Base-by-base conservation (phyloP, 2,113 vertebrate species). In the Hystrix brachyura region DNA sequence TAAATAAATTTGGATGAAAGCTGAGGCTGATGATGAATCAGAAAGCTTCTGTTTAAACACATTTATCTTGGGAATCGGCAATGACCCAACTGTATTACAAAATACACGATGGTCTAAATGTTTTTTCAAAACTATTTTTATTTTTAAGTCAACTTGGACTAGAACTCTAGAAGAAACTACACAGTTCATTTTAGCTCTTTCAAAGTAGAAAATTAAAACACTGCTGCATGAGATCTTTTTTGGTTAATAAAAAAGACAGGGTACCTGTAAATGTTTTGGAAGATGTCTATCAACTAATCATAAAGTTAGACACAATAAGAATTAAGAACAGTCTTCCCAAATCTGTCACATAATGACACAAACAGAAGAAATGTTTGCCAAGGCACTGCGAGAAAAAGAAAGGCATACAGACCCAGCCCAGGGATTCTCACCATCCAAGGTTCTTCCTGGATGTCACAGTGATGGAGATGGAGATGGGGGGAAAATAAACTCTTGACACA, bases 21-120 rank as follows among this genome's bases (percentile, higher is more conserved):
- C 91, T 97, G 82, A 94, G 97, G 94, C 51, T 96, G 43, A 85
- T 88, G 97, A 97, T 97, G 96, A 95, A 97, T 94, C 62, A 85
- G 98, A 97, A 69, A 94, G 79, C 89, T 98, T 98, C 96, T 97
- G 82, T 80, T 97, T 84, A 97, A 97, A 98, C 97, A 94, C 94
- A 95, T 97, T 94, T 94, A 84, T 94, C 87, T 96, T 89, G 88
- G 81, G 95, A 97, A 97, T 95, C 34, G 82, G 93, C 84, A 94
- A 29, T 55, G 25, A 78, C 84, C 94, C 87, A 98, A 95, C 90
- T 97, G 81, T 97, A 96, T 98, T 95, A 98, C 92, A 96, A 97
- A 97, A 97, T 89, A 96, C 92, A 88, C 32, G 79, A 94, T 34
- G 57, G 78, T 76, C 72, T 97, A 94, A 97, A 90, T 95, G 95